These are phyloP conservation scores for Engraulis encrasicolus DNA, from an alignment of 2,113 vertebrate genomes.

Conservation along the genomic window DNA sequence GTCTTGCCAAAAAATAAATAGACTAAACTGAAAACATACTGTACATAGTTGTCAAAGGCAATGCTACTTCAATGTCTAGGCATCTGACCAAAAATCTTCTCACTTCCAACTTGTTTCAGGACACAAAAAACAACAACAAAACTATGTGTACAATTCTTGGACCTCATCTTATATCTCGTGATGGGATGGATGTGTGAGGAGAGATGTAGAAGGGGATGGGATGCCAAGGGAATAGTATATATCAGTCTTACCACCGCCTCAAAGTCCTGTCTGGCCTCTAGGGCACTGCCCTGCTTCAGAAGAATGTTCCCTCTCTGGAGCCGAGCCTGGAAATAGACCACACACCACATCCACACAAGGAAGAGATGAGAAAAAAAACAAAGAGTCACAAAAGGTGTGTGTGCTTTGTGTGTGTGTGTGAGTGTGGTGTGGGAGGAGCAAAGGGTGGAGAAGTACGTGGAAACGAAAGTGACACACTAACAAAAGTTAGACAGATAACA, in stretches of 20 bases:
- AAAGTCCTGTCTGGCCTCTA: conserved; percentile 80
- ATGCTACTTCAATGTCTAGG: too few relatives aligned
- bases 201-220: neutral
- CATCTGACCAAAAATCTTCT: too few relatives aligned
- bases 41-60: too few relatives aligned
- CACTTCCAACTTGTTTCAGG: neutral
- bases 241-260: conserved; percentile 73
- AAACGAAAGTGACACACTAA: neutral
- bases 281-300: conserved; percentile 76
- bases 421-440: neutral
- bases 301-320: conserved; percentile 83
- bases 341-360: neutral
- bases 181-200: neutral
- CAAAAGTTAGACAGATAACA: neutral
- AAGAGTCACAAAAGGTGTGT: neutral
- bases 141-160: too few relatives aligned
- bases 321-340: conserved; percentile 72
- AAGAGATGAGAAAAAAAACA: neutral
- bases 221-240: neutral
- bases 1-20: too few relatives aligned
- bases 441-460: too few relatives aligned
- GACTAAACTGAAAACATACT: too few relatives aligned
- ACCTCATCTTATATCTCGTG: neutral
- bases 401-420: neutral
- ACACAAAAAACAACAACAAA: too few relatives aligned